Evolutionary conservation across 2,797 vertebrate genomes (phyloP).

Genomic region (Tauraco hartlaubi): DNA sequence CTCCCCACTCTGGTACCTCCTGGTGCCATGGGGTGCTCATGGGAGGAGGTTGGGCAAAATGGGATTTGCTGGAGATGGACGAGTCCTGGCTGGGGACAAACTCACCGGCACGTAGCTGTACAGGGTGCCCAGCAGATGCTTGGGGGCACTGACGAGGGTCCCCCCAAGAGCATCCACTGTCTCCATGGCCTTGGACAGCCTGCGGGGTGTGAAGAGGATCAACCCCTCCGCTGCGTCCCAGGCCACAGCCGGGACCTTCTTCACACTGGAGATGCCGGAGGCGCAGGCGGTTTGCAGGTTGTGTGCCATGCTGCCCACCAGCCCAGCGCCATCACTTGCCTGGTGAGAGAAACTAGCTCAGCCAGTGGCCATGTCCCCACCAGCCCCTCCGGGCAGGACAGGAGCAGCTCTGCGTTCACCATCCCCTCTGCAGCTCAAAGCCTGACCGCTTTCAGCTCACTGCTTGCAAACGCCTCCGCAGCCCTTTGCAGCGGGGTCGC

Average conservation of each 20-base stretch:
- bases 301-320: conserved; percentile 70
- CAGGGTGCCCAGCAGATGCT: conserved; percentile 73
- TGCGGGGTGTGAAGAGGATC: conserved; percentile 64
- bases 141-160: conserved; percentile 65
- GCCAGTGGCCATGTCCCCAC: accelerated
- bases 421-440: background rate
- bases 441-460: accelerated
- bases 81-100: background rate
- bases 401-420: background rate
- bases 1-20: background rate
- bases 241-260: conserved; percentile 50
- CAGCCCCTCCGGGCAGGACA: background rate
- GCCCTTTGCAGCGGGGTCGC: background rate
- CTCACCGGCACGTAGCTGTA: conserved; percentile 80
- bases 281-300: conserved; percentile 68
- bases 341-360: conserved; percentile 48
- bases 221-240: conserved; percentile 70
- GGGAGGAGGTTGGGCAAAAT: background rate
- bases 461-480: background rate
- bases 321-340: background rate
- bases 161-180: conserved; percentile 72
- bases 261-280: conserved; percentile 68
- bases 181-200: conserved; percentile 57
- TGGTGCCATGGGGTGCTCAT: background rate
- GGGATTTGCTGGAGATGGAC: background rate